Conservation (phyloP, 2,888 invertebrate species). For the Zootermopsis nevadensis region DNA sequence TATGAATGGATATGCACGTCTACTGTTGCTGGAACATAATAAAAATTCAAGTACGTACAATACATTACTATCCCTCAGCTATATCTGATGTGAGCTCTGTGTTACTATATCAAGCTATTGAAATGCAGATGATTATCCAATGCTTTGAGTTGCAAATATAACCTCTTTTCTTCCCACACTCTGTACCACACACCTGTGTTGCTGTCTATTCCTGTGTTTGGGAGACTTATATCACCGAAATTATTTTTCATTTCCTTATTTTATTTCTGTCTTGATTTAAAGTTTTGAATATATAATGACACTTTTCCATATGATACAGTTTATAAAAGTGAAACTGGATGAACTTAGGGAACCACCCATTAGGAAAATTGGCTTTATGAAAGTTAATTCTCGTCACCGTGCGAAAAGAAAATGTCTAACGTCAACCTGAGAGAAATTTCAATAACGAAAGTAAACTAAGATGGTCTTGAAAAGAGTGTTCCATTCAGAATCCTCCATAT, state of each 20-base stretch:
- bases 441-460: no score
- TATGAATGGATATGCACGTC: background rate
- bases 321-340: no score
- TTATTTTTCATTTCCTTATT: constrained; percentile 2
- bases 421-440: no score
- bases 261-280: background rate
- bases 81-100: constrained; percentile 23
- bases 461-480: no score
- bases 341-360: no score
- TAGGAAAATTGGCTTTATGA: no score
- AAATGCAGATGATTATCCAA: constrained; percentile 44
- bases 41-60: constrained; percentile 20
- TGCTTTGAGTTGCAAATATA: constrained; percentile 49
- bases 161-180: constrained; percentile 16
- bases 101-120: constrained; percentile 41
- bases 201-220: background rate
- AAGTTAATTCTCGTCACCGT: no score
- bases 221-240: constrained; percentile 1
- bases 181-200: constrained; percentile 33
- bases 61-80: constrained; percentile 14
- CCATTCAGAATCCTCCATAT: no score
- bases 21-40: background rate
- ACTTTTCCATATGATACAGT: no score
- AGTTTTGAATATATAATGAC: background rate
- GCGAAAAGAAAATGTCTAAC: no score